Evolutionary conservation across 2,888 invertebrate species (phyloP).

Genomic region (Meteorus cinctellus): DNA sequence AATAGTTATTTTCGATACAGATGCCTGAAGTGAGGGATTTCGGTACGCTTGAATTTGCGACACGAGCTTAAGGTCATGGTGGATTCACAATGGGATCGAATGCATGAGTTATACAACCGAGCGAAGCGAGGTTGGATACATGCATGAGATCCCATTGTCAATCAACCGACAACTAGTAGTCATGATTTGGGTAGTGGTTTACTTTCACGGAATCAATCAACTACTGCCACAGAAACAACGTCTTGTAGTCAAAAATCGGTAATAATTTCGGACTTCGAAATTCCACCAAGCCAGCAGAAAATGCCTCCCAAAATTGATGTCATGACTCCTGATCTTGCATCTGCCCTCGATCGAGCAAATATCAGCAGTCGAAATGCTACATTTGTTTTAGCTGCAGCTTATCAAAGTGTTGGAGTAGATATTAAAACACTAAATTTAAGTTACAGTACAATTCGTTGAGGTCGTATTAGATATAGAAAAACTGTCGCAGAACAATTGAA

Average conservation of each 20-base stretch:
- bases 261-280: constrained; percentile 1
- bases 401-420: constrained; percentile 27
- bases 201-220: neutral
- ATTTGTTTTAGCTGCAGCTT: constrained; percentile 28
- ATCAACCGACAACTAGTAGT: neutral
- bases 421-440: constrained; percentile 33
- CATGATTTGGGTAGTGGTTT: neutral
- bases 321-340: constrained; percentile 34
- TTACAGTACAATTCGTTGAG: constrained; percentile 29
- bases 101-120: too few relatives aligned
- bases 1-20: too few relatives aligned
- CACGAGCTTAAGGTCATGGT: too few relatives aligned
- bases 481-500: constrained; percentile 15
- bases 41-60: too few relatives aligned
- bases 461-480: constrained; percentile 32
- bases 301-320: constrained; percentile 9
- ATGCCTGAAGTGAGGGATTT: too few relatives aligned
- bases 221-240: neutral
- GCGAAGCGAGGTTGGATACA: too few relatives aligned
- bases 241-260: neutral
- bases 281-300: neutral
- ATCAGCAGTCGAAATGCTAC: constrained; percentile 32
- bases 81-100: too few relatives aligned
- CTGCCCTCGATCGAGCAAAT: constrained; percentile 41
- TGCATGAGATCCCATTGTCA: too few relatives aligned